phyloP scores from a whole-genome alignment of 2,797 vertebrate genomes.

The Sebastes diaconus region DNA sequence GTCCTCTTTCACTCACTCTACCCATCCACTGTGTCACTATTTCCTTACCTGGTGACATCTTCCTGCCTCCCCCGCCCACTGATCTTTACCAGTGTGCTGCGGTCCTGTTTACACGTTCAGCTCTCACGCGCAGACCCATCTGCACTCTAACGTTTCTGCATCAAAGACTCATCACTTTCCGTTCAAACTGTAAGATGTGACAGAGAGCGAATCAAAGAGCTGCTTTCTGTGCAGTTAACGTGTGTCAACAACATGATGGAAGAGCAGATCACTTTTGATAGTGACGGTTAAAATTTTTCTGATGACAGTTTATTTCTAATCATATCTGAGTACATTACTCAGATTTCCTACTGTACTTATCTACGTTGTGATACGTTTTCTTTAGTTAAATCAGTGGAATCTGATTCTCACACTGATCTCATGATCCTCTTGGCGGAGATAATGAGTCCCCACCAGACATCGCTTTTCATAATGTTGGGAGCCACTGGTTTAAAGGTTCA shows the following conservation, averaged over 20 bases:
- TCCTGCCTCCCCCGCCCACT: slow-evolving; percentile 62
- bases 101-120: slow-evolving; percentile 13
- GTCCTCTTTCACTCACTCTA: slow-evolving; percentile 29
- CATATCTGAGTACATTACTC: not conserved
- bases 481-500: not conserved
- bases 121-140: not conserved
- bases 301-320: not conserved
- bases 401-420: not conserved
- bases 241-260: not conserved
- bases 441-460: not conserved
- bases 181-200: slow-evolving; percentile 21
- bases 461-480: not conserved
- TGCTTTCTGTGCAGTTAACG: not conserved
- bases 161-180: slow-evolving; percentile 56
- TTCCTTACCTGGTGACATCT: slow-evolving; percentile 74
- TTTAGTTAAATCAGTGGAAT: not conserved
- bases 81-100: not conserved
- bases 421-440: not conserved
- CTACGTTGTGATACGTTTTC: not conserved
- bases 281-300: not conserved
- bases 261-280: not conserved
- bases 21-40: slow-evolving; percentile 65
- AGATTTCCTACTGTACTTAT: not conserved
- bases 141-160: slow-evolving; percentile 11
- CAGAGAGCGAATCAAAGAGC: not conserved